Conservation (phyloP, 1,140 invertebrate genomes). For the Drosophila serrata region DNA sequence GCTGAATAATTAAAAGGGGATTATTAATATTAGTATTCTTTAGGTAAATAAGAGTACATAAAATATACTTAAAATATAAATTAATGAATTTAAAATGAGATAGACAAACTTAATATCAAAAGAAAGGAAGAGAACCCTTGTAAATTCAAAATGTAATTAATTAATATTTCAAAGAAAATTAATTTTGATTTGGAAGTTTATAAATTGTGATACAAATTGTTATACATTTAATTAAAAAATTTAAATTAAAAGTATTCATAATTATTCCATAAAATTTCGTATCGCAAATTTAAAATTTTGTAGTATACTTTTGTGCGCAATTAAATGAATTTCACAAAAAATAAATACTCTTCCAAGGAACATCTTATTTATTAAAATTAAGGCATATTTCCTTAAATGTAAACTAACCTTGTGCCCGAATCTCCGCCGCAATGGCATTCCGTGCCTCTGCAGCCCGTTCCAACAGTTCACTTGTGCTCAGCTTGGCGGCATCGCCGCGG, state of each 20-base stretch:
- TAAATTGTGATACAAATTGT: background rate
- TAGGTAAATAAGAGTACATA: background rate
- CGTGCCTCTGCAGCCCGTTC: conserved; percentile 77
- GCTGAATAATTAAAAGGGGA: conserved; percentile 29
- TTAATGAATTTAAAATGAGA: background rate
- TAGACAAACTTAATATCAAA: background rate
- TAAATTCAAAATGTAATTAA: no score
- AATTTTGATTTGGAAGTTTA: background rate
- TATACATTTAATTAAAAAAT: background rate
- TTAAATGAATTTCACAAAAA: background rate
- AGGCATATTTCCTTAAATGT: background rate
- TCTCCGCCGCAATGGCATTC: conserved; percentile 80
- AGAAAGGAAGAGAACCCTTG: no score
- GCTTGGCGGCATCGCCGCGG: conserved; percentile 74
- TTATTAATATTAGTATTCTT: background rate
- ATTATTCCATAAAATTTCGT: no score
- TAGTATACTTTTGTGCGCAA: background rate
- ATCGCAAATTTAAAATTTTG: background rate
- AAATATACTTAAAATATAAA: no score
- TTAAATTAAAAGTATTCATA: background rate
- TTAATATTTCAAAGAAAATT: no score
- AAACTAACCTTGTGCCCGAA: conserved; percentile 74
- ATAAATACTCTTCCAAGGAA: no score
- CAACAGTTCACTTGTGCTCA: conserved; percentile 80
- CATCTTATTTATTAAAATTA: background rate